Conservation (phyloP, 2,888 invertebrate species). For the Scelioninae gen. 1 region DNA sequence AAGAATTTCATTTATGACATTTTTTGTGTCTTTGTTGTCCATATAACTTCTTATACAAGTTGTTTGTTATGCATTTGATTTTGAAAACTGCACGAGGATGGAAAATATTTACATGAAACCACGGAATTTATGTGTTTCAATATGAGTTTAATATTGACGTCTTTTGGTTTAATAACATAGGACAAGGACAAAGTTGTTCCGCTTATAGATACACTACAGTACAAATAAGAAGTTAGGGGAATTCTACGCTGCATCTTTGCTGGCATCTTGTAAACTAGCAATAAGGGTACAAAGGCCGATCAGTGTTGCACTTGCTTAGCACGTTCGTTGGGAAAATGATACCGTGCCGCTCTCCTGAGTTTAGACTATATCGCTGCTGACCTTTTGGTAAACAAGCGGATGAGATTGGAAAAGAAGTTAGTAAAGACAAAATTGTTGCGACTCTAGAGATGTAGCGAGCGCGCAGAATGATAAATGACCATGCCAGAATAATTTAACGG, state of each 20-base stretch:
- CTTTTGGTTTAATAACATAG: conserved; percentile 38
- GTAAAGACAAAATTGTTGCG: conserved; percentile 54
- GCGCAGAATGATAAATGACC: conserved; percentile 44
- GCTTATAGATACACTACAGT: conserved; percentile 17
- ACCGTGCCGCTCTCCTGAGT: conserved; percentile 13
- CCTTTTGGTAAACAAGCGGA: conserved; percentile 55
- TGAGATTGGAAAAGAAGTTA: conserved; percentile 65
- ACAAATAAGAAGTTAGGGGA: conserved; percentile 49
- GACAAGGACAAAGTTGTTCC: conserved; percentile 36
- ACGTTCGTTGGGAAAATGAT: conserved; percentile 59
- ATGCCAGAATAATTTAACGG: conserved; percentile 47
- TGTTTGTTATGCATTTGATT: too few species aligned
- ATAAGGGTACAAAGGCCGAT: conserved; percentile 52
- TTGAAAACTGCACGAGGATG: too few species aligned
- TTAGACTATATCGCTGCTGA: conserved; percentile 46
- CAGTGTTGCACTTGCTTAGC: conserved; percentile 59
- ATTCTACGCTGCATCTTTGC: conserved; percentile 28
- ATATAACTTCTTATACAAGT: too few species aligned
- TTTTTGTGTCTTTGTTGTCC: too few species aligned
- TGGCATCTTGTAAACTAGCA: conserved; percentile 32
- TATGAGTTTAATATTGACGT: conserved; percentile 24
- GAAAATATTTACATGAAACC: too few species aligned
- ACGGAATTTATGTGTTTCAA: conserved; percentile 20
- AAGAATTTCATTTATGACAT: too few species aligned
- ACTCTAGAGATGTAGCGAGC: conserved; percentile 49